Base-by-base conservation (phyloP, 2,797 vertebrate genomes). In the Dermochelys coriacea region DNA sequence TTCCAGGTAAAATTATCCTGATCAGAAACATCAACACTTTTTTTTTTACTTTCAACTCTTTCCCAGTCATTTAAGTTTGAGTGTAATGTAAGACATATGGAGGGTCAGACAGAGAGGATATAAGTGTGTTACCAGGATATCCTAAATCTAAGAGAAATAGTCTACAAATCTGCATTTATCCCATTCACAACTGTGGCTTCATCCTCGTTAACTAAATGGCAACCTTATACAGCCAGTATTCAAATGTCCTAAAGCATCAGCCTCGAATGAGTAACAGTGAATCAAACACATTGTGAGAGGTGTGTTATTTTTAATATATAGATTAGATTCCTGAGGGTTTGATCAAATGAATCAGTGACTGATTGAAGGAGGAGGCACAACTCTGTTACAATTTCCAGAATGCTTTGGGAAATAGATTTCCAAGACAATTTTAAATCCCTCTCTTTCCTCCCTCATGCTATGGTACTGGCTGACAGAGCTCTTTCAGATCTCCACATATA, bases 261-360 rank as follows among this genome's bases (percentile, higher is more conserved):
- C 89, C 85, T 10, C 0, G 0, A 94, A 93, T 68, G 91, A 95
- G 93, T 45, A 92, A 88, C 94, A 74, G 27, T 23, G 80, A 93
- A 64, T 79, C 74, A 90, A 92, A 91, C 54, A 93, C 93, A 90
- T 4, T 78, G 93, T 57, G 51, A 77, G 16, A 81, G 71, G n/a
- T 81, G 12, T 94, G 78, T 8, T 74, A 15, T 82, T 94, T 95
- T 94, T 94, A 92, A 96, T 86, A 86, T 15, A 82, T 57, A 78
- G 19, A 79, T 80, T 81, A 91, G 45, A 55, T 90, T 91, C 86
- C 92, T 74, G 80, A 89, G 74, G 80, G 80, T 75, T 87, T 49
- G 64, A 91, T 82, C 51, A 88, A 90, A 91, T 84, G 31, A 96
- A 93, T 78, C 59, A 51, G 45, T 84, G 49, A 82, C 51, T 23